phyloP scores from a whole-genome alignment of 2,113 vertebrate genomes.

The Egretta garzetta region DNA sequence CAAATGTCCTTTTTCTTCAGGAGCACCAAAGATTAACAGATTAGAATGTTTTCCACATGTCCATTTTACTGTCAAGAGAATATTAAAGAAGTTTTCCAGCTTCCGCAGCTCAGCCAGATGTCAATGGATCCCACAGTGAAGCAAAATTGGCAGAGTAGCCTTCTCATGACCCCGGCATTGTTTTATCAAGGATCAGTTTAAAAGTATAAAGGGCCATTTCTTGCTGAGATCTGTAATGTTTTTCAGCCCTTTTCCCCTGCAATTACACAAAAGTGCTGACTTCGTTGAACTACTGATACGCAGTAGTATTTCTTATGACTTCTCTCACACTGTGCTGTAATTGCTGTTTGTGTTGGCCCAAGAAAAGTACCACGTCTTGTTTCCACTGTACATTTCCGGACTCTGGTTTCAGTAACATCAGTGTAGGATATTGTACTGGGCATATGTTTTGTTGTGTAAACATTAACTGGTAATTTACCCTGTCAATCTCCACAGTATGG shows the following conservation, averaged over 20 bases:
- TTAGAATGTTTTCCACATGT: conserved; percentile 96
- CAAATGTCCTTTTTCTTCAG: conserved; percentile 79
- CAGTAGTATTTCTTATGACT: conserved; percentile 85
- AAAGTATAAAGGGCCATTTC: conserved; percentile 73
- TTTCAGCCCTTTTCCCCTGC: conserved; percentile 74
- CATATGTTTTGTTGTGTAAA: conserved; percentile 88
- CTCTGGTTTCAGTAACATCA: conserved; percentile 83
- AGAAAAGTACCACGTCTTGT: conserved; percentile 78
- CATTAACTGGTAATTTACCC: conserved; percentile 81
- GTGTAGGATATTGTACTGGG: conserved; percentile 84
- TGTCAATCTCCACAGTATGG: conserved; percentile 73
- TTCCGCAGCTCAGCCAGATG: conserved; percentile 90
- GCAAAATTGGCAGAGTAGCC: conserved; percentile 85
- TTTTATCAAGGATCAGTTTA: conserved; percentile 80
- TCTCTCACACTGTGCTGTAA: conserved; percentile 84
- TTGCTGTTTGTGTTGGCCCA: conserved; percentile 91
- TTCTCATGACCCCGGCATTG: conserved; percentile 80
- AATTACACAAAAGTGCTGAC: conserved; percentile 87
- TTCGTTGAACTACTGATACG: conserved; percentile 80
- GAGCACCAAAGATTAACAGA: conserved; percentile 86
- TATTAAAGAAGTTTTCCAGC: conserved; percentile 93
- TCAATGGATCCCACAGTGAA: conserved; percentile 84
- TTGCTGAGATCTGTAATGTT: conserved; percentile 75
- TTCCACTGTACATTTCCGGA: conserved; percentile 86
- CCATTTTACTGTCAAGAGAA: conserved; percentile 88